Evolutionary conservation across 2,888 invertebrate genomes (phyloP), one percentile per base, ranked within the genome.

Genomic region (Euphydryas editha): DNA sequence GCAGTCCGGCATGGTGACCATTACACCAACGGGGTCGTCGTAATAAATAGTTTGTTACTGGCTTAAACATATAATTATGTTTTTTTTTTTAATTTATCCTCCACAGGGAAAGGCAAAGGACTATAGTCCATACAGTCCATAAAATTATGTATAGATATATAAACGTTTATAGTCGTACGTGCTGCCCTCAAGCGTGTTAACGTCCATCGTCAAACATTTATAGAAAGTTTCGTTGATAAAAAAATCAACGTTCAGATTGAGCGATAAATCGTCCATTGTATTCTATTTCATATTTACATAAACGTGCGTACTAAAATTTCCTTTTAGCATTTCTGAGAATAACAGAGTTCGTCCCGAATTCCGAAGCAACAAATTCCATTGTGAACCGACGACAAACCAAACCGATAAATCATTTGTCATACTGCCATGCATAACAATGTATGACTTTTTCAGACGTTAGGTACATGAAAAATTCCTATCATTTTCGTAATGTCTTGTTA

Each of bases 321-420:
- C 51, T 18, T 59, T 36, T 17, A 47, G 37, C 42, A 57, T 57
- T 69, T 59, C 69, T 69, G 55, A 21, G 59, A 60, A 66, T 49
- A 69, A 42, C 57, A 57, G 60, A 66, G 62, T 66, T 66, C 68
- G 59, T 69, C 57, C 62, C 55, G 58, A 61, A 69, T 67, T 67
- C 62, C 49, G 4, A 62, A 67, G 54, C 36, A 59, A 70, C 64
- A 46, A 65, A 70, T 65, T 70, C 68, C 59, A 62, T 70, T 65
- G 59, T 60, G 55, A 62, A 54, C 65, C 55, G 37, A 67, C 63
- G 62, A 59, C 51, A 60, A 65, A 58, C 69, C 62, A 64, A 59
- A 51, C 62, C 60, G 42, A 68, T 70, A 70, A 58, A 68, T 68
- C 70, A 70, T 65, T 65, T 65, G 68, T 65, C 62, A 59, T 44